Evolutionary conservation across 2,888 invertebrate species (phyloP), one percentile per base, ranked within the genome.

Genomic region (Rhingia rostrata): DNA sequence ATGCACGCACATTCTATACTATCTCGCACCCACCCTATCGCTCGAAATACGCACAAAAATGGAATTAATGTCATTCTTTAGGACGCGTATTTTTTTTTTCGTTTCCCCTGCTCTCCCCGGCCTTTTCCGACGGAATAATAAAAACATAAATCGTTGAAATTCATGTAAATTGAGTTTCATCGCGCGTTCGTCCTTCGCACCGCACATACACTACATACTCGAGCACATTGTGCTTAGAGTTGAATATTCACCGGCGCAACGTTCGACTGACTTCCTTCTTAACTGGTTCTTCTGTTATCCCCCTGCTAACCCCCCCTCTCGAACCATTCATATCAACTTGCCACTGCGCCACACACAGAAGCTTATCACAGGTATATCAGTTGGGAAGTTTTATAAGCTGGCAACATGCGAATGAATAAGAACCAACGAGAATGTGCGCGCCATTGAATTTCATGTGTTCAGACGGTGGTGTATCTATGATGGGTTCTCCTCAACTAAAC

Each of bases 91-190:
- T 89, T 86, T 86, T 85, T 87, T 43, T 69, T 39, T 64, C 32
- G 30, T 2, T 2, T 22, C 22, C 22, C 22, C 22, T 22, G 22
- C 22, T 22, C 3, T 32, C 58, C 64, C 69, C 41, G n/a, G n/a
- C n/a, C 56, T 61, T 66, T 80, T 54, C 77, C 22, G 63, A 14
- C 70, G 66, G 84, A 83, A 86, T 85, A 87, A 81, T 86, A 79
- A 87, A 87, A 86, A 86, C 86, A 86, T 87, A 87, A 86, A 86
- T 86, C 86, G 75, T 85, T 80, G 78, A 74, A 74, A 72, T 83
- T 75, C 88, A 89, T 89, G 89, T 87, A 87, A 88, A 88, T 87
- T 81, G 87, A 88, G 88, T 88, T 87, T 86, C 86, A 87, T 87
- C 89, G 89, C 89, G 86, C 86, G 51, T 80, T 74, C 84, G 84